Evolutionary conservation across 2,888 invertebrate species (phyloP).

Genomic region (Epirrita christyi): DNA sequence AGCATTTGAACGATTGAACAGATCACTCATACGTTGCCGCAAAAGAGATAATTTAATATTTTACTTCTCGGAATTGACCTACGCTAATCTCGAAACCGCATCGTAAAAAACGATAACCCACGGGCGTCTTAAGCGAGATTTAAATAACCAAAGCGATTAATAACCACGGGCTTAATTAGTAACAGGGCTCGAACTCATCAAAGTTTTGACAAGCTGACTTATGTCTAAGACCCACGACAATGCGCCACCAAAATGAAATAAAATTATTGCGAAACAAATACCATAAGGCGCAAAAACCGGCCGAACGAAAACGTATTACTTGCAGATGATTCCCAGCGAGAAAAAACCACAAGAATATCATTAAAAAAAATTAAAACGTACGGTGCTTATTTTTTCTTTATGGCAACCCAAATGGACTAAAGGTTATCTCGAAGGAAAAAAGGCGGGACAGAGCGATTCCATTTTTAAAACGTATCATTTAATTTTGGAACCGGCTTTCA

Average conservation of each 20-base stretch:
- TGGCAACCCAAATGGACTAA: slow-evolving; percentile 80
- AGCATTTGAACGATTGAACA: slow-evolving; percentile 42
- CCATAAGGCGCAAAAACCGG: slow-evolving; percentile 72
- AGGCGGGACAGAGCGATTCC: slow-evolving; percentile 84
- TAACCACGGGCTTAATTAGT: slow-evolving; percentile 73
- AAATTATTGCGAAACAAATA: slow-evolving; percentile 56
- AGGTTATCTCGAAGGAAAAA: slow-evolving; percentile 83
- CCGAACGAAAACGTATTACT: slow-evolving; percentile 71
- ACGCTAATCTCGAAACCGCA: slow-evolving; percentile 74
- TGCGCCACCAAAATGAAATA: slow-evolving; percentile 62
- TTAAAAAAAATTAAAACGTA: slow-evolving; percentile 83
- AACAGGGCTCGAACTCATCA: slow-evolving; percentile 70
- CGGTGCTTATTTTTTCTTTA: slow-evolving; percentile 78
- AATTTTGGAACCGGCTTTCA: slow-evolving; percentile 83
- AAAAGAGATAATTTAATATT: slow-evolving; percentile 56
- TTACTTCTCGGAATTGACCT: slow-evolving; percentile 73
- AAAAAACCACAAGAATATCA: slow-evolving; percentile 84
- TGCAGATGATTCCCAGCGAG: slow-evolving; percentile 74
- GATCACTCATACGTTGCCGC: slow-evolving; percentile 61
- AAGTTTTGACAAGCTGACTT: slow-evolving; percentile 65
- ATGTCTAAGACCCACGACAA: slow-evolving; percentile 62
- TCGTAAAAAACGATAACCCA: slow-evolving; percentile 73
- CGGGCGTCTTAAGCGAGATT: slow-evolving; percentile 65
- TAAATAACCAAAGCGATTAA: slow-evolving; percentile 79
- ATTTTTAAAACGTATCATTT: slow-evolving; percentile 85